These are phyloP conservation scores for Ridgeia piscesae DNA, from an alignment of 1,140 invertebrate species.

Conservation along the genomic window DNA sequence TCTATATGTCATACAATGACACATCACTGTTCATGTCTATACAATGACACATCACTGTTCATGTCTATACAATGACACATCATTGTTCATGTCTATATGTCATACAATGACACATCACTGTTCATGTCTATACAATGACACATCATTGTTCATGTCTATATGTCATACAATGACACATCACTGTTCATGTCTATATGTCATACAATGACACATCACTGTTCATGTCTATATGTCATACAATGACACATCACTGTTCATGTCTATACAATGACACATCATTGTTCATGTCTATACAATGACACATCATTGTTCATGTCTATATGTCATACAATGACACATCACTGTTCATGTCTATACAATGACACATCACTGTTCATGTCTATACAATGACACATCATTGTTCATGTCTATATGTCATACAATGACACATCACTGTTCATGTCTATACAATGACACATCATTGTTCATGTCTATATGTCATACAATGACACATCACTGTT, in stretches of 20 bases:
- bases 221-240: background rate
- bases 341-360: background rate
- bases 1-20: background rate
- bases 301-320: background rate
- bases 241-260: background rate
- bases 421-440: background rate
- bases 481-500: background rate
- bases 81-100: background rate
- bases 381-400: background rate
- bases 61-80: background rate
- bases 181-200: background rate
- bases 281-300: background rate
- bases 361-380: background rate
- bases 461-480: background rate
- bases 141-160: background rate
- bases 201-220: background rate
- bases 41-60: background rate
- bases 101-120: background rate
- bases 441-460: background rate
- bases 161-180: background rate
- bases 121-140: background rate
- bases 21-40: background rate
- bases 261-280: background rate
- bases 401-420: background rate
- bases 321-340: background rate